Conservation (phyloP, 2,888 invertebrate species). For the Callimorpha dominula region DNA sequence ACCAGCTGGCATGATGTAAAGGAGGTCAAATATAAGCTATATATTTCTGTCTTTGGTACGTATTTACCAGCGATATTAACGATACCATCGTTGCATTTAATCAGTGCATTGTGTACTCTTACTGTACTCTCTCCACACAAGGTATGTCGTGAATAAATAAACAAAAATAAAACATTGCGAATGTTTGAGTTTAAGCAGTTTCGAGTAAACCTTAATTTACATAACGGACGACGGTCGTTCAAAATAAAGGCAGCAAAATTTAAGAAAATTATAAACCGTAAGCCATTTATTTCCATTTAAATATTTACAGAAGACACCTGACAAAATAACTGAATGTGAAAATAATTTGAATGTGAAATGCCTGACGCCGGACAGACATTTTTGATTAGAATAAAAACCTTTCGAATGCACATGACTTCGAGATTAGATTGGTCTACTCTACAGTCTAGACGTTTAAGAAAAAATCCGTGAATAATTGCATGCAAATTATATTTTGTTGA, state of each 20-base stretch:
- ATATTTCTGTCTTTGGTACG: too few species aligned
- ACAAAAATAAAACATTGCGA: neutral
- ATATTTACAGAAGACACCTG: slow-evolving; percentile 32
- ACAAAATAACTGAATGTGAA: slow-evolving; percentile 16
- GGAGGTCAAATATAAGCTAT: too few species aligned
- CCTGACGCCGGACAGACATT: slow-evolving; percentile 15
- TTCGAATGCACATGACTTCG: slow-evolving; percentile 9
- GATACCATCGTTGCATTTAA: too few species aligned
- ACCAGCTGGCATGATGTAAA: too few species aligned
- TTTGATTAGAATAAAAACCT: slow-evolving; percentile 6
- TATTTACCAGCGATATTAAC: too few species aligned
- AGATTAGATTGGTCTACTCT: slow-evolving; percentile 25
- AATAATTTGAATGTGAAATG: neutral
- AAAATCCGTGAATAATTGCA: slow-evolving; percentile 55
- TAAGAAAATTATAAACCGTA: slow-evolving; percentile 7
- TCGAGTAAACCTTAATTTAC: slow-evolving; percentile 7
- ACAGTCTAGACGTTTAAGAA: slow-evolving; percentile 35
- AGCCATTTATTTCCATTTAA: slow-evolving; percentile 16
- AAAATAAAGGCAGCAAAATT: slow-evolving; percentile 11
- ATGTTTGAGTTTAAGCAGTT: neutral
- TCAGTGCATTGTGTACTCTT: neutral
- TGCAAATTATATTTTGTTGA: slow-evolving; percentile 52
- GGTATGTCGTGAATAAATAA: neutral
- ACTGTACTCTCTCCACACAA: neutral
- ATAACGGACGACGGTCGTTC: slow-evolving; percentile 14